These are phyloP conservation scores for Lasioglossum calceatum DNA, from an alignment of 2,888 invertebrate genomes.

Conservation along the genomic window DNA sequence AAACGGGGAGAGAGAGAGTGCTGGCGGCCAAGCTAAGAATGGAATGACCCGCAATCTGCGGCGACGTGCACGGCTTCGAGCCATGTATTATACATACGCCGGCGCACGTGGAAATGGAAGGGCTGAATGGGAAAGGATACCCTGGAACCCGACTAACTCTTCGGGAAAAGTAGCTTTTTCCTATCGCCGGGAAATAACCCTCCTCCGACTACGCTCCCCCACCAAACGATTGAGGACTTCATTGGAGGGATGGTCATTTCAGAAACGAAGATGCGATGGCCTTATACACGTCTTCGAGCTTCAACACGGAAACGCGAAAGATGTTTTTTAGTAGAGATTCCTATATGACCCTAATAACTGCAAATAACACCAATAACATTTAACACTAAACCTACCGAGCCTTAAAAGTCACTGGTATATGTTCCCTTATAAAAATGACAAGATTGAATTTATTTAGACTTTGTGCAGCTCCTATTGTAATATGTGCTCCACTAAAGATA, in stretches of 20 bases:
- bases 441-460: too few relatives aligned
- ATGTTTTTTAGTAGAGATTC: too few relatives aligned
- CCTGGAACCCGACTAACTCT: constrained; percentile 27
- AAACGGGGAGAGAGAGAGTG: background rate
- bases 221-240: background rate
- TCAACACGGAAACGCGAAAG: too few relatives aligned
- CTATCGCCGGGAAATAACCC: constrained; percentile 12
- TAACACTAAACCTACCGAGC: too few relatives aligned
- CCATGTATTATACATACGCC: constrained; percentile 42
- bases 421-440: too few relatives aligned
- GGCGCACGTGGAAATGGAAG: constrained; percentile 45
- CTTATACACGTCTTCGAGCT: background rate
- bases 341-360: too few relatives aligned
- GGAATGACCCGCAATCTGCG: constrained; percentile 58
- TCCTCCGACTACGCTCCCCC: background rate
- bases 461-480: too few relatives aligned
- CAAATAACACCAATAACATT: too few relatives aligned
- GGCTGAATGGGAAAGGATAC: constrained; percentile 33
- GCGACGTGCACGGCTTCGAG: constrained; percentile 26
- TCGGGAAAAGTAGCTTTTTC: constrained; percentile 39
- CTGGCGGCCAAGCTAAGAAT: constrained; percentile 38
- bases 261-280: background rate
- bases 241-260: background rate
- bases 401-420: too few relatives aligned
- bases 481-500: too few relatives aligned